Evolutionary conservation across 2,888 invertebrate species (phyloP), one percentile per base, ranked within the genome.

Genomic region (Drosophila subquinaria): DNA sequence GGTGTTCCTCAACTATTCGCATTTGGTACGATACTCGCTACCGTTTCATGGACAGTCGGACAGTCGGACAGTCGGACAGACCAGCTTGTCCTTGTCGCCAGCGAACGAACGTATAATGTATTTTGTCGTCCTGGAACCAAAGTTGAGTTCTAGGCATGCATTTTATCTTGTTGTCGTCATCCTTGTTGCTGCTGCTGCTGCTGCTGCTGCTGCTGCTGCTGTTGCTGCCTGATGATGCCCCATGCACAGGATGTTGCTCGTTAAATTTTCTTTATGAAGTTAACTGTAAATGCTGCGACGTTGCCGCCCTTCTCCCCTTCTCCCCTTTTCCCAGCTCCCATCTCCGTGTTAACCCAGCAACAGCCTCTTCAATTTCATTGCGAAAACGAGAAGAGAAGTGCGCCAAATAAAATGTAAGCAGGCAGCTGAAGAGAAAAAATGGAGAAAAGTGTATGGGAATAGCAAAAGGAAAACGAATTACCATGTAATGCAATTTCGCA

Each of bases 181-280:
- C 83, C 80, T 88, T 70, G 82, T 69, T 71, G 79, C 61, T 23
- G 36, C 57, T 71, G 79, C 61, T 23, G 27, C 57, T 35, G 17
- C 30, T 36, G 79, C 61, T 23, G 36, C 51, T 35, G 17, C 30
- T 36, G 42, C 43, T 35, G 17, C 30, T 36, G 79, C 61, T 23
- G 36, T 51, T 35, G 17, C 30, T 36, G 42, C 43, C 61, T 38
- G 40, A 23, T 23, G 47, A 33, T 30, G 48, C 67, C 70, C 81
- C 70, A 65, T 81, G 89, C 79, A 81, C 84, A 84, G 84, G 84
- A 84, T 84, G 89, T 88, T 86, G 84, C 84, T 84, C 87, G 84
- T 88, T 84, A 84, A 84, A 84, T 88, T 84, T 84, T 84, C 84
- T 84, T 84, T 84, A 84, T 84, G 84, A 88, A 84, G 84, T 84